Percentiles rank a stretch among this genome's conserved stretches.
These are phyloP conservation scores for Piaya cayana DNA, from an alignment of 2,113 vertebrate genomes.

Conservation along the genomic window DNA sequence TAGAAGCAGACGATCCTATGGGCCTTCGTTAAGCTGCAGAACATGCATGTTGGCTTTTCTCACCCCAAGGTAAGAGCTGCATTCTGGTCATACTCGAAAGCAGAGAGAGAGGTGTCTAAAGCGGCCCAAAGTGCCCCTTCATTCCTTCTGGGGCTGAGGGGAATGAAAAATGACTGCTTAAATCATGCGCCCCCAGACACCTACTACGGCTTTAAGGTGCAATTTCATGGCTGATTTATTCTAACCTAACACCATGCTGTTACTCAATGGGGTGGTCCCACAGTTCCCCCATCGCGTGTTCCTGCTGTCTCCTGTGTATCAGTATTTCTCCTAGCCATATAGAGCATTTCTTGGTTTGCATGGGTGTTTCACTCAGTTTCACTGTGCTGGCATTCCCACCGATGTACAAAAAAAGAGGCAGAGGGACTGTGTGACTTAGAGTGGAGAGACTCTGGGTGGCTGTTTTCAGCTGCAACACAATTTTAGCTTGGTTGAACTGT, in stretches of 20 bases:
- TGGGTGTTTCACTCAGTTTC: not conserved
- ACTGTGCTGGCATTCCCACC: not conserved
- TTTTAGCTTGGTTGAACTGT: not conserved
- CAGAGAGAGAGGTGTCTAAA: not conserved
- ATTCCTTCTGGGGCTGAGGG: not conserved
- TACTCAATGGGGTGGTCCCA: not conserved
- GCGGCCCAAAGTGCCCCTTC: not conserved
- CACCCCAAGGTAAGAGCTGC: not conserved
- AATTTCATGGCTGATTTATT: not conserved
- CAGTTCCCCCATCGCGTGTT: accelerated
- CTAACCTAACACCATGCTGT: not conserved
- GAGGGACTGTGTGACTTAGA: not conserved
- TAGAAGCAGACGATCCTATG: not conserved
- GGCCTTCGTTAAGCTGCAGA: not conserved
- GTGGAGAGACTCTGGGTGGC: not conserved
- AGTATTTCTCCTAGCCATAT: not conserved
- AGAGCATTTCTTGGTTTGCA: not conserved
- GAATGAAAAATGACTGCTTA: not conserved
- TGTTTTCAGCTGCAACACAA: not conserved
- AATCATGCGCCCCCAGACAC: not conserved
- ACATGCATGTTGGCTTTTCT: not conserved
- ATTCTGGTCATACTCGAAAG: not conserved
- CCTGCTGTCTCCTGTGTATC: not conserved
- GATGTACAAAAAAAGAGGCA: not conserved
- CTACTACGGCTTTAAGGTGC: not conserved